These are phyloP conservation scores for Probaryconus sp. DNA, from an alignment of 1,140 invertebrate genomes.

Conservation along the genomic window DNA sequence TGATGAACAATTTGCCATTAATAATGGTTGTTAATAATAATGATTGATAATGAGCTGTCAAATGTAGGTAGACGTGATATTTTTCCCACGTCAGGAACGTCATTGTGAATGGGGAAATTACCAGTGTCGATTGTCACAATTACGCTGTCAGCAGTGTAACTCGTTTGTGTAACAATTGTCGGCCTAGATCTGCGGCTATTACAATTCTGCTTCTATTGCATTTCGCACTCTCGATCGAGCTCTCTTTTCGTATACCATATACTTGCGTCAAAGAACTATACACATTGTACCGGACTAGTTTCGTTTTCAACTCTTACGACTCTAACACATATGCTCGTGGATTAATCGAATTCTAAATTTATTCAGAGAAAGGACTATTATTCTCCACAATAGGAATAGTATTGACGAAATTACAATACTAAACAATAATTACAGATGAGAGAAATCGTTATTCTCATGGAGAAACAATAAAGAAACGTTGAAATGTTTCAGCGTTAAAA, in stretches of 20 bases:
- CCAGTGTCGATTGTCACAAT: slow-evolving; percentile 58
- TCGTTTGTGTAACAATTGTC: slow-evolving; percentile 50
- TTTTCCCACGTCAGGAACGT: slow-evolving; percentile 52
- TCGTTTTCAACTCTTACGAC: background rate
- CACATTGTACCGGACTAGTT: slow-evolving; percentile 21
- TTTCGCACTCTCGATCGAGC: slow-evolving; percentile 56
- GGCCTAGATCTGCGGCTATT: slow-evolving; percentile 57
- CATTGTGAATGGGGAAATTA: slow-evolving; percentile 51
- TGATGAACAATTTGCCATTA: slow-evolving; percentile 2
- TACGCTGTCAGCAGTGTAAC: slow-evolving; percentile 46
- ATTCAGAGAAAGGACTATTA: slow-evolving; percentile 14
- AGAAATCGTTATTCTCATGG: too few relatives aligned
- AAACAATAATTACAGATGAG: too few relatives aligned
- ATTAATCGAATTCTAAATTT: slow-evolving; percentile 38
- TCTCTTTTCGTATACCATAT: slow-evolving; percentile 31
- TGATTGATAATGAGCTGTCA: slow-evolving; percentile 28
- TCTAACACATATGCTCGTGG: slow-evolving; percentile 2
- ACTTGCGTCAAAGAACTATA: slow-evolving; percentile 26
- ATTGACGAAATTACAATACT: too few relatives aligned
- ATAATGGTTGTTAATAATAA: slow-evolving; percentile 43
- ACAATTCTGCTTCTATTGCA: slow-evolving; percentile 54
- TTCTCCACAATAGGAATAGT: too few relatives aligned
- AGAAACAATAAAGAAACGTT: too few relatives aligned
- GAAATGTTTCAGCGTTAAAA: too few relatives aligned
- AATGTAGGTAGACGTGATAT: background rate